phyloP scores from a whole-genome alignment of 2,113 vertebrate genomes.

The Calidris pygmaea region DNA sequence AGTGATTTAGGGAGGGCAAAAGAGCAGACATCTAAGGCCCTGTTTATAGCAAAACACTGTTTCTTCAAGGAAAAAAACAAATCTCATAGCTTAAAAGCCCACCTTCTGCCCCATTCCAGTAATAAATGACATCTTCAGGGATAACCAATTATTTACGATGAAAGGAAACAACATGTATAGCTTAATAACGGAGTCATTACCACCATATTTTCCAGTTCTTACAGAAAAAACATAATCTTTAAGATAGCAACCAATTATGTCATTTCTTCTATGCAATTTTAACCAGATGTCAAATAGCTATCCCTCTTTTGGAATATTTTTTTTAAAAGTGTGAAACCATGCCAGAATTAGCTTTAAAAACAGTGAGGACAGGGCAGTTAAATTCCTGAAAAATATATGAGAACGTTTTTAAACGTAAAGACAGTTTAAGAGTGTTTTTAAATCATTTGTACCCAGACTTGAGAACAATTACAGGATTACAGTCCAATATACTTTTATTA shows the following conservation, averaged over 20 bases:
- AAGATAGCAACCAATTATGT: not conserved
- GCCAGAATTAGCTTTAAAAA: not conserved
- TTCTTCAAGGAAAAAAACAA: not conserved
- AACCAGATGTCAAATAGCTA: not conserved
- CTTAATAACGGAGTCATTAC: not conserved
- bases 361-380: not conserved
- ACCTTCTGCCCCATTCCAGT: not conserved
- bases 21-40: not conserved
- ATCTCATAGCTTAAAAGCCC: not conserved
- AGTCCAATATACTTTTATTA: not conserved
- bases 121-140: not conserved
- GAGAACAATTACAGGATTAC: not conserved
- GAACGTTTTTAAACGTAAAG: not conserved
- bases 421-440: not conserved
- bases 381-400: not conserved
- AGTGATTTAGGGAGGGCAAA: not conserved
- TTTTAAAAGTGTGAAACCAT: not conserved
- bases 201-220: not conserved
- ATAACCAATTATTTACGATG: fast-evolving
- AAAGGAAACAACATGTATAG: not conserved
- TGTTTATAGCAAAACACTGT: not conserved
- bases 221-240: not conserved
- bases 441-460: not conserved
- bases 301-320: not conserved
- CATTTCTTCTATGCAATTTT: not conserved